phyloP scores from a whole-genome alignment of 2,797 vertebrate genomes.

The Eurystomus glaucurus region DNA sequence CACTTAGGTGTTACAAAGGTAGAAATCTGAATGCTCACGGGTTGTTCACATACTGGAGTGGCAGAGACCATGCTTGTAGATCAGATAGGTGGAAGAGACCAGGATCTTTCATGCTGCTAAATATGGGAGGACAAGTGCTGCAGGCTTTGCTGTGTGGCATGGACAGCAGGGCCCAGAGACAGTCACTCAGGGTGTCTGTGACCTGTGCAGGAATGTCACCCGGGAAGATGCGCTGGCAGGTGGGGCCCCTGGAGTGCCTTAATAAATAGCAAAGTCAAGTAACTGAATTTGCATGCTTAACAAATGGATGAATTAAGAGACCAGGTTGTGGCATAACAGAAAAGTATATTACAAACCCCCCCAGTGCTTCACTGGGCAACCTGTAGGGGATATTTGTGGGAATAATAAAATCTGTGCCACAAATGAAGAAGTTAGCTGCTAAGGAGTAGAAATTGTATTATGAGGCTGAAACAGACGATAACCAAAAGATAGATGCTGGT shows the following conservation, averaged over 20 bases:
- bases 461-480: not conserved
- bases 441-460: not conserved
- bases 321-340: not conserved
- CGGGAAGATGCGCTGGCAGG: not conserved
- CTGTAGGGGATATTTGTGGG: not conserved
- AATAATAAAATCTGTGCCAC: not conserved
- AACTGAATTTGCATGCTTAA: not conserved
- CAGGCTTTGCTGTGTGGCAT: not conserved
- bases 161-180: not conserved
- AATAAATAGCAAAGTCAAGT: not conserved
- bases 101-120: not conserved
- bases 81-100: not conserved
- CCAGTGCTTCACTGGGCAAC: not conserved
- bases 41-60: not conserved
- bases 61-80: not conserved
- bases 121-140: rapidly evolving
- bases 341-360: not conserved
- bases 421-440: not conserved
- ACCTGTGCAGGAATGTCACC: not conserved
- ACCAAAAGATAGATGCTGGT: not conserved
- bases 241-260: not conserved
- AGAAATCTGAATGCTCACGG: not conserved
- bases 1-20: not conserved
- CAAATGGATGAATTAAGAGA: not conserved
- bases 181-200: not conserved